Evolutionary conservation across 2,888 invertebrate genomes (phyloP).

Genomic region (Eumerus sabulonum): DNA sequence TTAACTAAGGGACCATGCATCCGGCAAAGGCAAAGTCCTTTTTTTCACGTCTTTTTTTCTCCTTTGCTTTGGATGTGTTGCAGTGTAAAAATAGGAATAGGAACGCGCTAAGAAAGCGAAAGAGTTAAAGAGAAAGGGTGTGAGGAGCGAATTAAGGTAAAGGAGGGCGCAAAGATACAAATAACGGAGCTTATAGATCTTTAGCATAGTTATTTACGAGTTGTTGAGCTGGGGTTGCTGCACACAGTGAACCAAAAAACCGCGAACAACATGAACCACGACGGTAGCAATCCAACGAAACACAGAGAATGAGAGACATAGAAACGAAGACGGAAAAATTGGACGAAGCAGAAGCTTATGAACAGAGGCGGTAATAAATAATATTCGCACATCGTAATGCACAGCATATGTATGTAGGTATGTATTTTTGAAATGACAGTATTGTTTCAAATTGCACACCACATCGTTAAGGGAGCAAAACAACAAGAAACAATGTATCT

Average conservation of each 20-base stretch:
- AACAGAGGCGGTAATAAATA: conserved; percentile 59
- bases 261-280: neutral
- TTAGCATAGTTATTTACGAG: conserved; percentile 66
- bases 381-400: conserved; percentile 67
- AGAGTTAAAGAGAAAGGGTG: neutral
- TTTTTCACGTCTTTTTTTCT: conserved; percentile 13
- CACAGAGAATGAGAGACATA: too few species aligned
- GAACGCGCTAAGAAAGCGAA: conserved; percentile 9
- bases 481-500: conserved; percentile 5
- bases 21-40: too few species aligned
- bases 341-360: conserved; percentile 38
- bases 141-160: conserved; percentile 10
- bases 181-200: conserved; percentile 67
- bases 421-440: conserved; percentile 63
- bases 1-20: conserved; percentile 54
- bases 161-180: conserved; percentile 21
- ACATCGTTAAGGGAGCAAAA: neutral
- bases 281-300: neutral
- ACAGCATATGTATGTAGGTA: conserved; percentile 24
- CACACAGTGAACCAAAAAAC: neutral
- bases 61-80: conserved; percentile 2
- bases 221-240: conserved; percentile 60
- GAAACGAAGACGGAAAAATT: too few species aligned
- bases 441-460: conserved; percentile 55
- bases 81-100: conserved; percentile 58